phyloP scores from a whole-genome alignment of 1,140 invertebrate genomes.

The Aphelenchoides fujianensis region DNA sequence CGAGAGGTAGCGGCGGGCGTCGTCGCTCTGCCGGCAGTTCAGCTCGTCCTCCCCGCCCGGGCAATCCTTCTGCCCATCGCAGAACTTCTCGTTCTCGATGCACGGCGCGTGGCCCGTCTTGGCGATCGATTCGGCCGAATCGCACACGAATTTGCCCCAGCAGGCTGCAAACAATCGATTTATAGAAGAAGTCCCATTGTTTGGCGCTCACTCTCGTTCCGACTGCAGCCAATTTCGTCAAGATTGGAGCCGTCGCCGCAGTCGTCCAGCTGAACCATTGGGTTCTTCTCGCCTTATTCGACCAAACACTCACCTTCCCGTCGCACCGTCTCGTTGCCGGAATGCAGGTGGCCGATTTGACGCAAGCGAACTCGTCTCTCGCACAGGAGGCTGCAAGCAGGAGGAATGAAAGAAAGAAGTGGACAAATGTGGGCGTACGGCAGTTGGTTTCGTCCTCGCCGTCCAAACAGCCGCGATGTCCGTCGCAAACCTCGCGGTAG shows the following conservation, averaged over 20 bases:
- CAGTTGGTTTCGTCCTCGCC: conserved; percentile 42
- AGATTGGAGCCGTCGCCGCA: conserved; percentile 37
- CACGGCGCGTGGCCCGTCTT: conserved; percentile 26
- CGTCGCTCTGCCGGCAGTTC: conserved; percentile 23
- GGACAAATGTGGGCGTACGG: conserved; percentile 23
- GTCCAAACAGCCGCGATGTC: conserved; percentile 36
- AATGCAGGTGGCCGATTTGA: conserved; percentile 35
- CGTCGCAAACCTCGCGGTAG: conserved; percentile 22
- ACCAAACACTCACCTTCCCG: no score
- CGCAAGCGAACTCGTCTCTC: conserved; percentile 37
- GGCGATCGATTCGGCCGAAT: conserved; percentile 21
- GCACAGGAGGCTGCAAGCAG: conserved; percentile 33
- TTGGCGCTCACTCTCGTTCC: conserved; percentile 32
- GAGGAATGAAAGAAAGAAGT: neutral
- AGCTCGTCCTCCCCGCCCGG: conserved; percentile 36
- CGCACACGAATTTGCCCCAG: conserved; percentile 44
- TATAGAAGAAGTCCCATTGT: neutral
- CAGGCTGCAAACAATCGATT: conserved; percentile 36
- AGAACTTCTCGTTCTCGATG: conserved; percentile 25
- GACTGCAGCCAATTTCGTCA: conserved; percentile 41
- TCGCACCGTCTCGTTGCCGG: conserved; percentile 32
- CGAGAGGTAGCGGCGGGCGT: conserved; percentile 22
- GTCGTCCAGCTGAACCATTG: no score
- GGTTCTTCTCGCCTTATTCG: neutral
- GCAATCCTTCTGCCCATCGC: conserved; percentile 32